Percentiles rank a stretch among this genome's conserved stretches.
Evolutionary conservation across 2,888 invertebrate genomes (phyloP).

Genomic region (Camptogramma bilineatum): DNA sequence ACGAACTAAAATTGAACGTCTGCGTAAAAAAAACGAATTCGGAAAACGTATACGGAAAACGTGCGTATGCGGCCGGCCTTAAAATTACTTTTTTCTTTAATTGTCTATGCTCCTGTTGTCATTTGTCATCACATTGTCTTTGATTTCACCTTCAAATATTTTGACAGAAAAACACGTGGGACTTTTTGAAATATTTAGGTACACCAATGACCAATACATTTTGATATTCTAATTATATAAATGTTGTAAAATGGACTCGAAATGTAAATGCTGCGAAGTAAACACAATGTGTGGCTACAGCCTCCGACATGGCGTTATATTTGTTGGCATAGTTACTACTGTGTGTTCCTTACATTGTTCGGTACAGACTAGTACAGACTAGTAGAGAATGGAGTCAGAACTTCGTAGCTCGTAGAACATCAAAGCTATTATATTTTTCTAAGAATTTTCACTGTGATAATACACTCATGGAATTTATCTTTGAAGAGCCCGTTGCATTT

Average conservation of each 20-base stretch:
- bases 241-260: constrained; percentile 8
- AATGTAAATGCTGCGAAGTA: constrained; percentile 29
- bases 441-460: background rate
- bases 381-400: background rate
- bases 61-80: no score
- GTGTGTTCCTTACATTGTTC: constrained; percentile 8
- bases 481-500: no score
- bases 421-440: background rate
- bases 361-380: background rate
- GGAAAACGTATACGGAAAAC: no score
- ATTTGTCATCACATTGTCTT: no score
- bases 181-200: constrained; percentile 11
- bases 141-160: no score
- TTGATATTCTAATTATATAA: background rate
- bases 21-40: no score
- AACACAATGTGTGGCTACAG: constrained; percentile 38
- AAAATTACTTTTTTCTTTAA: no score
- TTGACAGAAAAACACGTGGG: background rate
- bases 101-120: no score
- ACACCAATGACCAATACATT: no score
- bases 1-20: no score
- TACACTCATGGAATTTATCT: no score
- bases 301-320: constrained; percentile 27
- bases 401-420: background rate
- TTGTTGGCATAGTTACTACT: constrained; percentile 21